These are phyloP conservation scores for Mesorhabditis spiculigera DNA, from an alignment of 2,888 invertebrate genomes.

Conservation along the genomic window DNA sequence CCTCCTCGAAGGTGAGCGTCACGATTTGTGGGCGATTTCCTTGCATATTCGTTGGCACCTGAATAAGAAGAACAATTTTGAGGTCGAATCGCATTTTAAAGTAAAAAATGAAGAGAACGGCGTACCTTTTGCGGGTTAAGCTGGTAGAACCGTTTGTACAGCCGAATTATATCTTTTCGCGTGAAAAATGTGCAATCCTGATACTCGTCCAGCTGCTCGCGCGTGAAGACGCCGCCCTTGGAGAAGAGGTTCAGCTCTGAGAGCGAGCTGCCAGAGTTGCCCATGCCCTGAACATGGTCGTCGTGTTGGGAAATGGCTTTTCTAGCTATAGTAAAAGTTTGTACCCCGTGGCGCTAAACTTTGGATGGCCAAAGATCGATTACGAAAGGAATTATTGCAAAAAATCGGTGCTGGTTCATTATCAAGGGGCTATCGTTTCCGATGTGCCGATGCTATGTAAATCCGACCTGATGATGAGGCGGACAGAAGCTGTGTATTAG, in stretches of 20 bases:
- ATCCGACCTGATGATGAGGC: no score
- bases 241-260: conserved; percentile 66
- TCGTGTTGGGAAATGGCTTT: no score
- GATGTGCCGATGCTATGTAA: no score
- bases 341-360: no score
- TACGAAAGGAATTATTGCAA: no score
- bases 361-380: no score
- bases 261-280: conserved; percentile 50
- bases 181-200: conserved; percentile 97
- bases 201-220: conserved; percentile 92
- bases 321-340: no score
- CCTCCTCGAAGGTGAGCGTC: conserved; percentile 78
- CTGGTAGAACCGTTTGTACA: conserved; percentile 85
- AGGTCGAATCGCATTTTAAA: background rate
- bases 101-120: background rate
- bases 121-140: conserved; percentile 78
- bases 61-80: background rate
- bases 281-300: conserved; percentile 31
- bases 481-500: no score
- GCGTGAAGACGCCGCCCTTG: conserved; percentile 87
- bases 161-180: conserved; percentile 89
- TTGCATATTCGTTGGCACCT: conserved; percentile 78
- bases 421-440: no score
- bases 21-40: conserved; percentile 82
- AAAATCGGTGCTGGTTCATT: no score